Base-by-base conservation (phyloP, 2,113 vertebrate species). In the Buteo buteo region DNA sequence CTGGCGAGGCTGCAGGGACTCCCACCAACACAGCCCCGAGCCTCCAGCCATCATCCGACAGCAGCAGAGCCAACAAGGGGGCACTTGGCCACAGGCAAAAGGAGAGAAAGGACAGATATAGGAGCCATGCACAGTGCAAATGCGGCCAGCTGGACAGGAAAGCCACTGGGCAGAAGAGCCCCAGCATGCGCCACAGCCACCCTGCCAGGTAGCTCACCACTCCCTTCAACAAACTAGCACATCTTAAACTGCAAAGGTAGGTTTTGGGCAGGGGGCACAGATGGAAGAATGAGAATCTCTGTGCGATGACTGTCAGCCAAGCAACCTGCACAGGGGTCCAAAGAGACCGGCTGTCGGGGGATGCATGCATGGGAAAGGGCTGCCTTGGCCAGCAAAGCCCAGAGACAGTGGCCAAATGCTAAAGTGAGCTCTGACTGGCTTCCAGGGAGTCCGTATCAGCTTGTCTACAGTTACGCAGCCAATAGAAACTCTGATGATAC, bases 341-440 rank as follows among this genome's bases (percentile, higher is more conserved):
- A 45, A 66, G 69, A 55, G 72, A 50, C n/a, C 0, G 0, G 38
- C 34, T 91, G 64, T 42, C 4, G 21, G 9, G 19, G 24, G 62
- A 76, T 6, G 26, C 1, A 0, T 0, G 0, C 1, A 0, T 34
- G 22, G 24, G 42, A 70, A 49, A 81, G 67, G 45, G 49, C 26
- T 86, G 54, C 47, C 62, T 34, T 1, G 28, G 88, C 69, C 77
- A 94, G 82, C 11, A 5, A 71, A 89, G 69, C n/a, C 61, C 42
- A 90, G 50, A 94, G 61, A 62, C 4, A 1, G 86, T 59, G 65
- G 72, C 92, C 72, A 95, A 91, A 58, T n/a, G 31, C 49, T 93
- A 10, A 82, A 84, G 72, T 5, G 13, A 84, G 62, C 22, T 86
- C 88, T 93, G 77, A 79, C 49, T 84, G 69, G 36, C 91, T 91